A percentile compares a stretch with the other conserved stretches of the same genome.
phyloP scores from a whole-genome alignment of 2,888 invertebrate genomes.

The Cheilosia urbana region DNA sequence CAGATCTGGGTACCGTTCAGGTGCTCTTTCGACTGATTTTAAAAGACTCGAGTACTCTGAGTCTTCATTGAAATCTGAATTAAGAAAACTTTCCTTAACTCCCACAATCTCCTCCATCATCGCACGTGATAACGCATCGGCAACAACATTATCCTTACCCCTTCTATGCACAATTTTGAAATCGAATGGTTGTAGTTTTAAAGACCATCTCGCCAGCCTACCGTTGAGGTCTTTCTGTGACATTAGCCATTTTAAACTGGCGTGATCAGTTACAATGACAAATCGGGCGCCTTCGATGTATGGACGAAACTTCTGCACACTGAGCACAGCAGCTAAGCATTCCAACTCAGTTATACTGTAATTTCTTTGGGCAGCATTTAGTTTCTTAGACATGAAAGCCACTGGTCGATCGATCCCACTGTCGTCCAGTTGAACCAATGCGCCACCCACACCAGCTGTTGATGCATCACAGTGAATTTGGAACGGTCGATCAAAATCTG shows the following conservation, averaged over 20 bases:
- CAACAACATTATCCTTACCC: background rate
- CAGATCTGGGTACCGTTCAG: background rate
- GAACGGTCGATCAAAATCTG: constrained; percentile 49
- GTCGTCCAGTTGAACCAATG: too few species aligned
- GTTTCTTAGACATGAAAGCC: too few species aligned
- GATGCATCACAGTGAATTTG: constrained; percentile 46
- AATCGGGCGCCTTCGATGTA: constrained; percentile 43
- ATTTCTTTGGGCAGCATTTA: too few species aligned
- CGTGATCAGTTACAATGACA: constrained; percentile 33
- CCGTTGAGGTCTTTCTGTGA: constrained; percentile 1
- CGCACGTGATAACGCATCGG: constrained; percentile 7
- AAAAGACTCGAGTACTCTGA: background rate
- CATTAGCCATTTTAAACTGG: constrained; percentile 9
- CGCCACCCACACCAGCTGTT: constrained; percentile 12
- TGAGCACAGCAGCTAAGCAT: constrained; percentile 51
- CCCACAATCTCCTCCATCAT: background rate
- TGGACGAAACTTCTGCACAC: constrained; percentile 53
- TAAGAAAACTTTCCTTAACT: background rate
- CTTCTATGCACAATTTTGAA: constrained; percentile 8
- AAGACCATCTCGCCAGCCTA: background rate
- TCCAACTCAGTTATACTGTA: constrained; percentile 52
- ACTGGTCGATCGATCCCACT: constrained; percentile 25
- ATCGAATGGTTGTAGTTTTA: background rate
- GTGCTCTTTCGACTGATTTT: background rate
- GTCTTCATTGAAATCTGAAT: background rate